These are phyloP conservation scores for Macrostomum lignano DNA, from an alignment of 1,140 invertebrate genomes.

Conservation along the genomic window DNA sequence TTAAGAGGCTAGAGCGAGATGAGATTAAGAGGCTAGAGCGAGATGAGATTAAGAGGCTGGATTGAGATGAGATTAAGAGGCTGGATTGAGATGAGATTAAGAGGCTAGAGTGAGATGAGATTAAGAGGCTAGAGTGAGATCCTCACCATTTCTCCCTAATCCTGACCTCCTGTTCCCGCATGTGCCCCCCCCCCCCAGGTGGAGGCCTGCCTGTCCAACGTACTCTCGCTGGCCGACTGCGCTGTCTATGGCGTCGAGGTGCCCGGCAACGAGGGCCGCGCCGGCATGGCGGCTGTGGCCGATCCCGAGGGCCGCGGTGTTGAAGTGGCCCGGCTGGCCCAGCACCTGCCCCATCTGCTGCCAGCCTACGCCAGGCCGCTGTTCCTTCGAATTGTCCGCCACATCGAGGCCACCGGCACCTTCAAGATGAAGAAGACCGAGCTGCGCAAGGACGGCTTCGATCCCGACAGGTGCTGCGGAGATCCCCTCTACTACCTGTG, in stretches of 20 bases:
- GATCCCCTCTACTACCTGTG: too few relatives aligned
- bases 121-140: too few relatives aligned
- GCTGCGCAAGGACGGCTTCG: conserved; percentile 60
- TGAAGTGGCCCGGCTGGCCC: conserved; percentile 14
- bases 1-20: too few relatives aligned
- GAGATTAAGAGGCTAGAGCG: too few relatives aligned
- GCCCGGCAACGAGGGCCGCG: conserved; percentile 45
- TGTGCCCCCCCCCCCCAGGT: too few relatives aligned
- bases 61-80: too few relatives aligned
- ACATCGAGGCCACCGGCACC: conserved; percentile 61
- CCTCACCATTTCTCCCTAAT: too few relatives aligned
- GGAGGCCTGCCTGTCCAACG: conserved; percentile 55
- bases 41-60: too few relatives aligned
- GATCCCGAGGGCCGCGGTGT: conserved; percentile 33
- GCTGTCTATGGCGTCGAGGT: conserved; percentile 60
- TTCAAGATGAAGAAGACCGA: conserved; percentile 78
- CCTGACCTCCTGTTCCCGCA: too few relatives aligned
- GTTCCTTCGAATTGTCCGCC: conserved; percentile 49
- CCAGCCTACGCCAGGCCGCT: conserved; percentile 59
- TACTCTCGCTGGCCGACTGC: conserved; percentile 35
- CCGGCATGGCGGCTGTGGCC: conserved; percentile 61
- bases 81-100: too few relatives aligned
- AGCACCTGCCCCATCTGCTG: conserved; percentile 29
- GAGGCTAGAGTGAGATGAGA: too few relatives aligned
- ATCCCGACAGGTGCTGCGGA: conserved; percentile 40